phyloP scores from a whole-genome alignment of 2,888 invertebrate genomes.

The Sicus ferrugineus region DNA sequence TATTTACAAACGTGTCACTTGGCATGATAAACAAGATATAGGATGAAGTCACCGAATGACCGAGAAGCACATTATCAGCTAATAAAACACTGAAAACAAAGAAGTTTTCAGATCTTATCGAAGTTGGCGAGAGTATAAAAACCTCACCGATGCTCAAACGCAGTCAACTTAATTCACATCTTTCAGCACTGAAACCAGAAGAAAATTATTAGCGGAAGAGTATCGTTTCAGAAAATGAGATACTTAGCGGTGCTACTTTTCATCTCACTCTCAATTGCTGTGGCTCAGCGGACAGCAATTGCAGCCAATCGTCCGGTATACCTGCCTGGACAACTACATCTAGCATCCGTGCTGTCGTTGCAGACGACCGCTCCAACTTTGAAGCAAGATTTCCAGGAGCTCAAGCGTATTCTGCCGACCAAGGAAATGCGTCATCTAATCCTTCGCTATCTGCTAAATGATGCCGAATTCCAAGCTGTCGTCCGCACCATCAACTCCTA shows the following conservation, averaged over 20 bases:
- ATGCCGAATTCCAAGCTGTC: constrained; percentile 56
- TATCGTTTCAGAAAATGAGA: neutral
- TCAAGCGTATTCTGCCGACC: constrained; percentile 38
- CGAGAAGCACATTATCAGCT: neutral
- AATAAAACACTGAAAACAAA: neutral
- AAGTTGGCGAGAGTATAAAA: constrained; percentile 13
- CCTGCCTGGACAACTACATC: neutral
- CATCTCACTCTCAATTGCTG: neutral
- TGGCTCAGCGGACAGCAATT: neutral
- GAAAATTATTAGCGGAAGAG: neutral
- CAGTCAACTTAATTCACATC: neutral
- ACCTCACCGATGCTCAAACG: neutral
- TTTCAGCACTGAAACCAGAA: neutral
- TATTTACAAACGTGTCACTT: constrained; percentile 18
- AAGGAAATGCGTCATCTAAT: constrained; percentile 47
- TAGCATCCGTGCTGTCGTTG: neutral
- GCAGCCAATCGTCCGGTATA: neutral
- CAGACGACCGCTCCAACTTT: too few species aligned
- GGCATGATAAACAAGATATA: neutral
- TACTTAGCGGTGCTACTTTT: constrained; percentile 12
- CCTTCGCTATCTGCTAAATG: constrained; percentile 53
- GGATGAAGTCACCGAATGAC: neutral
- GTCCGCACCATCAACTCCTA: constrained; percentile 54
- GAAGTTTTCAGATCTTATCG: neutral
- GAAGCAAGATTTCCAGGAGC: constrained; percentile 39